Conservation (phyloP, 2,113 vertebrate genomes). For the Irena cyanogastra region DNA sequence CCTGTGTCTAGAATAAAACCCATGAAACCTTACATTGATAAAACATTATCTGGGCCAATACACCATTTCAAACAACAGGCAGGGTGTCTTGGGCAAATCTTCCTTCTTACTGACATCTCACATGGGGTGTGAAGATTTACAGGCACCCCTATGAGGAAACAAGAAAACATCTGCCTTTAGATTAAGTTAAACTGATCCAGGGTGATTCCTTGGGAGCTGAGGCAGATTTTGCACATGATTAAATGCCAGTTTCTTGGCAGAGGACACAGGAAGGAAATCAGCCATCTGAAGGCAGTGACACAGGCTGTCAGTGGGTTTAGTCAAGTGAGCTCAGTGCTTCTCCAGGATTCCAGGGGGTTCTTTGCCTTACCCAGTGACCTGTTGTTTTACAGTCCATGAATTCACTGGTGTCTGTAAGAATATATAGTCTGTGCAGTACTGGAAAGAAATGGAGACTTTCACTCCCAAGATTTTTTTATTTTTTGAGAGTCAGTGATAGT, state of each 20-base stretch:
- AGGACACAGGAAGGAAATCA: not conserved
- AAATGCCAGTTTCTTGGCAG: not conserved
- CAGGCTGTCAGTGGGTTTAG: not conserved
- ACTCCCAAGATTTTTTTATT: not conserved
- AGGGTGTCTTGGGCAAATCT: not conserved
- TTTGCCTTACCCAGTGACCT: not conserved
- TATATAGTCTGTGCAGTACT: not conserved
- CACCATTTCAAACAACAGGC: not conserved
- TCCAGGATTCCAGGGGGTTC: not conserved
- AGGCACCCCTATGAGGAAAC: not conserved
- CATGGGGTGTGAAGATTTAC: rapidly evolving
- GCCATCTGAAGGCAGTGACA: not conserved
- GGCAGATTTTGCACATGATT: not conserved
- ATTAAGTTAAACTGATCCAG: not conserved
- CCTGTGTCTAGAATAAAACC: not conserved
- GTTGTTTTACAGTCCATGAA: not conserved
- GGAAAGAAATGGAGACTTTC: not conserved
- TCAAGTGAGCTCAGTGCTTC: not conserved
- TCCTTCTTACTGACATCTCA: not conserved
- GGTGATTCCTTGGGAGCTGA: not conserved
- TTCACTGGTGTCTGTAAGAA: not conserved
- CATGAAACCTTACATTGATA: not conserved
- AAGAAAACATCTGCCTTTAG: not conserved
- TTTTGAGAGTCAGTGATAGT: not conserved
- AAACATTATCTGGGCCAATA: not conserved